Conservation (phyloP, 1,140 invertebrate species). For the Aleiodes sp. region DNA sequence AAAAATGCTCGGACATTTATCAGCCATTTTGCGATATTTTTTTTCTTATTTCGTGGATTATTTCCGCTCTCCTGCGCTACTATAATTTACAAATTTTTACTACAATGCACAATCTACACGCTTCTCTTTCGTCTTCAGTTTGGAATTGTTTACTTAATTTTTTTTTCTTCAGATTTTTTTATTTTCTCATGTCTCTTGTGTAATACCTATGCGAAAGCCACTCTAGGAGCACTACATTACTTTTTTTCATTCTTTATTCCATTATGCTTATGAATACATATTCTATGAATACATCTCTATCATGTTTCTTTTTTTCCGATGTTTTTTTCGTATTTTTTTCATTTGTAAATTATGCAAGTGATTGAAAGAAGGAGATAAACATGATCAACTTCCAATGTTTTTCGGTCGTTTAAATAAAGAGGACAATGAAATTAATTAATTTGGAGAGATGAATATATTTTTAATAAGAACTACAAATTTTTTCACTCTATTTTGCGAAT, state of each 20-base stretch:
- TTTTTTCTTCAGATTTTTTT: neutral
- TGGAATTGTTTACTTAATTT: neutral
- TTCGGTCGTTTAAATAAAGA: too few species aligned
- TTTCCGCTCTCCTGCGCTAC: neutral
- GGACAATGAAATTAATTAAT: too few species aligned
- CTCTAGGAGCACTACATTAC: constrained; percentile 54
- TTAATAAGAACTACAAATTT: neutral
- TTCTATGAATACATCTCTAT: constrained; percentile 55
- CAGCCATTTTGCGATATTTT: neutral
- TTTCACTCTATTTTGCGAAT: too few species aligned
- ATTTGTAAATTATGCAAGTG: neutral
- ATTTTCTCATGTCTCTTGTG: neutral
- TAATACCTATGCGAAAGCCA: constrained; percentile 47
- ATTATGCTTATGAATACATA: constrained; percentile 58
- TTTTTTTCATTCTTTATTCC: constrained; percentile 46
- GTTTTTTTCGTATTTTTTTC: neutral
- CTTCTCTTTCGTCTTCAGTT: constrained; percentile 17
- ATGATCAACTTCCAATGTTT: too few species aligned
- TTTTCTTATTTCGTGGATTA: neutral
- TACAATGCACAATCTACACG: constrained; percentile 28
- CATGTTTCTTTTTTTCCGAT: constrained; percentile 37
- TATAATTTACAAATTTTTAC: constrained; percentile 26
- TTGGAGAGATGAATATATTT: neutral
- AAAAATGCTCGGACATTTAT: constrained; percentile 10
- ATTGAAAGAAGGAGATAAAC: too few species aligned